A percentile compares a stretch with the other conserved stretches of the same genome.
phyloP scores from a whole-genome alignment of 2,888 invertebrate genomes.

The Scaptomyza flava region DNA sequence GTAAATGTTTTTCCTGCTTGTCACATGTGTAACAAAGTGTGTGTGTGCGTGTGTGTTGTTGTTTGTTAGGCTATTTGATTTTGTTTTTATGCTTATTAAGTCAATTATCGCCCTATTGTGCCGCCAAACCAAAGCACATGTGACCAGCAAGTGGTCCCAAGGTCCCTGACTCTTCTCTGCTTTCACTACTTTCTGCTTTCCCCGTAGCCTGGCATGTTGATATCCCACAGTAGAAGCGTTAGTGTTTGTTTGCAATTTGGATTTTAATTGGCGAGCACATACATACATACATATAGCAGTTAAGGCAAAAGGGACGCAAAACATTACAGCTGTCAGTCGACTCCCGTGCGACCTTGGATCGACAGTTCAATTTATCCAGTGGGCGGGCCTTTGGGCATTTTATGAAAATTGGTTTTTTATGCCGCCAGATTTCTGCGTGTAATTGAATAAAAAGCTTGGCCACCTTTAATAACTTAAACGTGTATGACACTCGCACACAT shows the following conservation, averaged over 20 bases:
- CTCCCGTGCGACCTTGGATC: slow-evolving; percentile 39
- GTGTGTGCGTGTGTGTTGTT: slow-evolving; percentile 21
- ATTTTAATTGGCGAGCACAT: slow-evolving; percentile 65
- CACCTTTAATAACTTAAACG: slow-evolving; percentile 13
- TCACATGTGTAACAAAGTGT: slow-evolving; percentile 7
- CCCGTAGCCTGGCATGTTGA: neutral
- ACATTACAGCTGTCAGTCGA: slow-evolving; percentile 7
- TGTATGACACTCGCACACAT: neutral
- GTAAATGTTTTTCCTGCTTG: slow-evolving; percentile 18
- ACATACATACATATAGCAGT: slow-evolving; percentile 15
- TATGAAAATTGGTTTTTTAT: slow-evolving; percentile 15
- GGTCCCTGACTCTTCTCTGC: slow-evolving; percentile 2
- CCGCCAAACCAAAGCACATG: slow-evolving; percentile 35
- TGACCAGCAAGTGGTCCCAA: slow-evolving; percentile 38
- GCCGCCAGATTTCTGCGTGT: slow-evolving; percentile 5
- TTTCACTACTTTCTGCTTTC: neutral
- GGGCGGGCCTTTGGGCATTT: slow-evolving; percentile 19
- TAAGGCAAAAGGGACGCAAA: slow-evolving; percentile 10
- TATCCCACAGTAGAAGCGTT: neutral
- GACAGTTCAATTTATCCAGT: slow-evolving; percentile 42
- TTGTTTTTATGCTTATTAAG: slow-evolving; percentile 78
- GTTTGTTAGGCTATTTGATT: slow-evolving; percentile 62
- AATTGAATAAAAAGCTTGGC: slow-evolving; percentile 24
- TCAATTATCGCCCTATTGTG: slow-evolving; percentile 77
- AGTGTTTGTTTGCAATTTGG: slow-evolving; percentile 66